Conservation (phyloP, 2,113 vertebrate species). For the Meriones unguiculatus region DNA sequence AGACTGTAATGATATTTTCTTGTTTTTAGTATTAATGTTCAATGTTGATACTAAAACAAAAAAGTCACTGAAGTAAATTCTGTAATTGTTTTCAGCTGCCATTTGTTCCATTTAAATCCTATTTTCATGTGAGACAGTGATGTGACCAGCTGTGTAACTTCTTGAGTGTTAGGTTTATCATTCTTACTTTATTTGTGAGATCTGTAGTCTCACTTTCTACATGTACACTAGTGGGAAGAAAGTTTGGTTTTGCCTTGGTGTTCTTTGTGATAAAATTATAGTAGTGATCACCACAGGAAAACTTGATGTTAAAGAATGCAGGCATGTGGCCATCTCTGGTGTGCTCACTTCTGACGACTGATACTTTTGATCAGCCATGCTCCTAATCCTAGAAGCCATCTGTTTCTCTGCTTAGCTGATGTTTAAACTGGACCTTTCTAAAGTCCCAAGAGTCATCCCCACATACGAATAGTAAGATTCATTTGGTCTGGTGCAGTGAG, state of each 20-base stretch:
- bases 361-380: slow-evolving; percentile 16
- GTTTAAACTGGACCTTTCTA: background rate
- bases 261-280: background rate
- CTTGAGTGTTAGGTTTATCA: background rate
- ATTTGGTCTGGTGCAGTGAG: background rate
- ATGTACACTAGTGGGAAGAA: background rate
- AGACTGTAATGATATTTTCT: background rate
- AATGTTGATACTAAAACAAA: slow-evolving; percentile 48
- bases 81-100: background rate
- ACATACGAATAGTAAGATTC: background rate
- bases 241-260: background rate
- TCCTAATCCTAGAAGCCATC: slow-evolving; percentile 31
- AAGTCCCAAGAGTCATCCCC: background rate
- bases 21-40: slow-evolving; percentile 31
- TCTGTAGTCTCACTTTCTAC: background rate
- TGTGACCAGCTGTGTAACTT: background rate
- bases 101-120: background rate
- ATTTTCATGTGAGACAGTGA: background rate
- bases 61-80: background rate
- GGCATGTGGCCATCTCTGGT: background rate
- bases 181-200: background rate
- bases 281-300: background rate
- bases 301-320: background rate
- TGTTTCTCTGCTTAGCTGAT: slow-evolving; percentile 15
- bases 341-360: slow-evolving; percentile 13